These are phyloP conservation scores for Pentalonia nigronervosa DNA, from an alignment of 1,140 invertebrate species.

Conservation along the genomic window DNA sequence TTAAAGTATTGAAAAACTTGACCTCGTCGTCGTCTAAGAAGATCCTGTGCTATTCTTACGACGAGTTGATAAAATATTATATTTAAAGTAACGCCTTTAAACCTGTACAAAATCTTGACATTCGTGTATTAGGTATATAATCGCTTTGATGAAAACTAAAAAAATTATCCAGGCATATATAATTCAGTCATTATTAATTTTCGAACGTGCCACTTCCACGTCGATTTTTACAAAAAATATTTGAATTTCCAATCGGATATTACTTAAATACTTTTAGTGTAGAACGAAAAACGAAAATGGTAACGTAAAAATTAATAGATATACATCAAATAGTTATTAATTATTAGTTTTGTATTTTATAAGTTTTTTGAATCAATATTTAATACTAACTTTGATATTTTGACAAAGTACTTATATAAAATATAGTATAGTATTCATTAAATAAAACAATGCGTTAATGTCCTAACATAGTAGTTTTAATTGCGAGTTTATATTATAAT, in stretches of 20 bases:
- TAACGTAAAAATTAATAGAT: background rate
- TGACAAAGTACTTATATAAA: background rate
- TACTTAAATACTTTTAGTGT: background rate
- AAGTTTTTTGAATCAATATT: background rate
- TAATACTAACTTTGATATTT: background rate
- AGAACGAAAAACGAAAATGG: background rate
- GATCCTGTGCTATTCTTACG: no score
- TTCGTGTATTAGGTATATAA: background rate
- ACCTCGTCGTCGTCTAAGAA: no score
- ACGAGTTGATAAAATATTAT: background rate
- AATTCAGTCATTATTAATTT: background rate
- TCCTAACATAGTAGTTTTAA: background rate
- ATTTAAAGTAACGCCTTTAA: background rate
- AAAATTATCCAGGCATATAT: background rate
- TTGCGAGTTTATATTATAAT: background rate
- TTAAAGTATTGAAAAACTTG: no score
- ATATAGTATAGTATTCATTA: background rate
- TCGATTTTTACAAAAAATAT: background rate
- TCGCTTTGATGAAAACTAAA: background rate
- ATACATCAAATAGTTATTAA: background rate
- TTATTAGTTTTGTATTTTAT: background rate
- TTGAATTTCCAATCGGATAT: background rate
- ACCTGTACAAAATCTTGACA: background rate
- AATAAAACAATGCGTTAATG: background rate
- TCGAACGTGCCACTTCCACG: background rate